These are phyloP conservation scores for Megaceryle maxima DNA, from an alignment of 2,113 vertebrate species.

Conservation along the genomic window DNA sequence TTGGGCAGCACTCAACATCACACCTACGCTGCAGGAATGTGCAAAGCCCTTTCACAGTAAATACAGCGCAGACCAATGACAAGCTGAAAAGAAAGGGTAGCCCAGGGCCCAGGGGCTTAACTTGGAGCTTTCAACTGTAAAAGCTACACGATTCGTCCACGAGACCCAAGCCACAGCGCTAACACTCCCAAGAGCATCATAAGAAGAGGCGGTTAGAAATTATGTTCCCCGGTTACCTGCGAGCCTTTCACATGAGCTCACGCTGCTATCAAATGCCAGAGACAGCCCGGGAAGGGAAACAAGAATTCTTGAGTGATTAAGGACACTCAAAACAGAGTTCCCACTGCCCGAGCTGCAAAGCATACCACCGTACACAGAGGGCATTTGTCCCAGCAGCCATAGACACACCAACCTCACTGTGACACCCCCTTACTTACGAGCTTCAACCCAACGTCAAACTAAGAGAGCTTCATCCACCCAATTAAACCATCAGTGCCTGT, in stretches of 20 bases:
- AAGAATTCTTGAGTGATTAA: neutral
- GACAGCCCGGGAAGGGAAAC: neutral
- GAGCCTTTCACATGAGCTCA: neutral
- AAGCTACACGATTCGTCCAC: neutral
- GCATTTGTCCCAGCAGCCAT: neutral
- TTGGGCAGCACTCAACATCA: neutral
- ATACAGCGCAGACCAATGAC: rapidly evolving
- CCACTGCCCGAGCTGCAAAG: neutral
- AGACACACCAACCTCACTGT: rapidly evolving
- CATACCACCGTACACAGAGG: rapidly evolving
- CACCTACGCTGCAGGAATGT: neutral
- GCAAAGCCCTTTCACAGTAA: neutral
- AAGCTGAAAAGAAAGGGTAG: neutral
- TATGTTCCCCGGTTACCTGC: neutral
- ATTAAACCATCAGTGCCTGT: rapidly evolving
- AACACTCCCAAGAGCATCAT: neutral
- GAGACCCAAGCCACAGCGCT: neutral
- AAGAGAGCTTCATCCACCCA: neutral
- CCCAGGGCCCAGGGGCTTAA: neutral
- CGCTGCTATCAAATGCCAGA: rapidly evolving
- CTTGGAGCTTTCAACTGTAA: neutral
- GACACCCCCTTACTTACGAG: neutral
- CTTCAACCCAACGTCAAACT: rapidly evolving
- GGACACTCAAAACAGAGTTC: neutral
- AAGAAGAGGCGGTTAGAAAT: neutral